Percentiles rank a stretch among this genome's conserved stretches.
phyloP scores from a whole-genome alignment of 2,888 invertebrate genomes.

The Teleiodes luculella region DNA sequence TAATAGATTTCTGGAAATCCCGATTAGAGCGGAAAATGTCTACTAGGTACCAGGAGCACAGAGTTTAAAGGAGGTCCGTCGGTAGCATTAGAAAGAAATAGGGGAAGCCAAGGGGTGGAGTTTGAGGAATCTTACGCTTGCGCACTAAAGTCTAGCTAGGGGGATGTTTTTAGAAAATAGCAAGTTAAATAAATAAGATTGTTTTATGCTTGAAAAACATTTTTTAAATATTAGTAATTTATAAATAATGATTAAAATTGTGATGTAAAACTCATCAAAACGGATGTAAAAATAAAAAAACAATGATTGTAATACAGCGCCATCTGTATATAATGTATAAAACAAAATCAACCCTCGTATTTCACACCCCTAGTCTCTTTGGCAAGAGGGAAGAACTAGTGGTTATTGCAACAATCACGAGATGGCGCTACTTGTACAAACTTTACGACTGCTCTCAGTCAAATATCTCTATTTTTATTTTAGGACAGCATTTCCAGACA shows the following conservation, averaged over 20 bases:
- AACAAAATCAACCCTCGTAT: too few relatives aligned
- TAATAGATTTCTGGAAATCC: constrained; percentile 70
- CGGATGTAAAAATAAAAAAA: too few relatives aligned
- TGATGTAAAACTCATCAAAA: too few relatives aligned
- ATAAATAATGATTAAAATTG: too few relatives aligned
- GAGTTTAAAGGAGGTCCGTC: constrained; percentile 25
- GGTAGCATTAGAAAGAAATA: constrained; percentile 45
- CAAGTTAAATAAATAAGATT: neutral
- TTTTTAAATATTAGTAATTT: too few relatives aligned
- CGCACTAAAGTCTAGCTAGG: constrained; percentile 26
- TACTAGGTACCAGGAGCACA: constrained; percentile 65
- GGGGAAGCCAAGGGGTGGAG: constrained; percentile 45
- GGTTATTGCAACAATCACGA: neutral
- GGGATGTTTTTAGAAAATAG: neutral
- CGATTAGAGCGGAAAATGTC: constrained; percentile 79
- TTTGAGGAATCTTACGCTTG: constrained; percentile 39
- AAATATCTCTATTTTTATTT: too few relatives aligned
- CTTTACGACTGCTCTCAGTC: too few relatives aligned
- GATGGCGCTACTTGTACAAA: neutral
- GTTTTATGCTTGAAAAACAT: neutral
- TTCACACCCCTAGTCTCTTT: too few relatives aligned
- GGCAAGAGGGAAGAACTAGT: neutral
- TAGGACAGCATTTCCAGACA: too few relatives aligned
- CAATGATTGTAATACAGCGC: too few relatives aligned
- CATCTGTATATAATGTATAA: too few relatives aligned